Evolutionary conservation across 2,888 invertebrate genomes (phyloP).

Genomic region (Acrobasis consociella): DNA sequence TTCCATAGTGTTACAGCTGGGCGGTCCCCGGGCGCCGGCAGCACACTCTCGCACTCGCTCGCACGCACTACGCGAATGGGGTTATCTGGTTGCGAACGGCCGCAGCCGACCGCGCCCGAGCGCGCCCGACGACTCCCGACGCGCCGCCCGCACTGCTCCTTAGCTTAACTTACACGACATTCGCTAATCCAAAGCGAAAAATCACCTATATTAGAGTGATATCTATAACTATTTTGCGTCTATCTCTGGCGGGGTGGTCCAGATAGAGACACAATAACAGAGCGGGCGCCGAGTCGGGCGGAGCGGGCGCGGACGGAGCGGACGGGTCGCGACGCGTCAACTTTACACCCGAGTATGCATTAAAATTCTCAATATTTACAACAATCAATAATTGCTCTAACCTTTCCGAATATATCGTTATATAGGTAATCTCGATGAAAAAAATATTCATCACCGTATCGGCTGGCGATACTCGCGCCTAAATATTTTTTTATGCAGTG

Average conservation of each 20-base stretch:
- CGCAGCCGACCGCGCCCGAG: background rate
- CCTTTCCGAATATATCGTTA: conserved; percentile 32
- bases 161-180: too few species aligned
- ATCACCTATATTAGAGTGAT: too few species aligned
- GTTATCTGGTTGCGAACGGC: background rate
- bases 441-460: conserved; percentile 44
- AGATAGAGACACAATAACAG: background rate
- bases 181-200: too few species aligned
- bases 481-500: conserved; percentile 10
- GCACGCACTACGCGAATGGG: background rate
- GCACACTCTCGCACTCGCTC: background rate
- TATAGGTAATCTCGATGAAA: conserved; percentile 39
- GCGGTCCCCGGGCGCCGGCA: background rate
- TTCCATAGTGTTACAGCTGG: too few species aligned
- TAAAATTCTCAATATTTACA: conserved; percentile 57
- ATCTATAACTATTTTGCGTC: too few species aligned
- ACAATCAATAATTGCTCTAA: conserved; percentile 54
- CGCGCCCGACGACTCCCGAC: background rate
- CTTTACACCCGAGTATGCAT: conserved; percentile 35
- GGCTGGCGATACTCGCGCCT: conserved; percentile 32
- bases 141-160: background rate
- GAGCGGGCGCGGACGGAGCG: background rate
- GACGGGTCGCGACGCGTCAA: conserved; percentile 24
- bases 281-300: conserved; percentile 4
- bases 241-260: too few species aligned